phyloP scores from a whole-genome alignment of 2,797 vertebrate species.

The Spatula clypeata region DNA sequence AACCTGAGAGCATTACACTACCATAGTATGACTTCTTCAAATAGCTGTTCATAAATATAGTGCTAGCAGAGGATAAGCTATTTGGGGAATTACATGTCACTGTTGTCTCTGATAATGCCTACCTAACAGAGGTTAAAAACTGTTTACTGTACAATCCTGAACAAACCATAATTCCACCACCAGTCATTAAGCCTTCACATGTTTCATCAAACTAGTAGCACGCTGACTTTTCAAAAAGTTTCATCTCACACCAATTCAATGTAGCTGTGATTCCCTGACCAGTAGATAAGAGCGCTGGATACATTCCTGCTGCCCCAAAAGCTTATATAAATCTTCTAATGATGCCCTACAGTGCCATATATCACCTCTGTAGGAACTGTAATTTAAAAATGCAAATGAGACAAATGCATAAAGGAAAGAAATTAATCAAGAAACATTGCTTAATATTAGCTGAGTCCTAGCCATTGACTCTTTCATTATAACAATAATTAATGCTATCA shows the following conservation, averaged over 20 bases:
- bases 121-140: not conserved
- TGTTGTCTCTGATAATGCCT: not conserved
- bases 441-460: conserved; percentile 51
- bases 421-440: conserved; percentile 48
- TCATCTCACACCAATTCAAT: not conserved
- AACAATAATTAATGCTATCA: conserved; percentile 57
- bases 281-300: not conserved
- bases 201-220: not conserved
- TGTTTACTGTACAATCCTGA: not conserved
- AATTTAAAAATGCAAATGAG: conserved; percentile 68
- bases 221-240: not conserved
- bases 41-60: not conserved
- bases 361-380: conserved; percentile 17
- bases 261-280: not conserved
- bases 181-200: not conserved
- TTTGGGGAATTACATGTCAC: not conserved
- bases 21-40: not conserved
- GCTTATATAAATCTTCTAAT: not conserved
- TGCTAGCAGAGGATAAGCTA: not conserved
- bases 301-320: conserved; percentile 9
- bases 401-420: conserved; percentile 49
- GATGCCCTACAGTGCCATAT: conserved; percentile 28
- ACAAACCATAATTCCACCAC: not conserved
- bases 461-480: conserved; percentile 45
- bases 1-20: not conserved